Evolutionary conservation across 2,113 vertebrate genomes (phyloP).

Genomic region (Sylvia atricapilla): DNA sequence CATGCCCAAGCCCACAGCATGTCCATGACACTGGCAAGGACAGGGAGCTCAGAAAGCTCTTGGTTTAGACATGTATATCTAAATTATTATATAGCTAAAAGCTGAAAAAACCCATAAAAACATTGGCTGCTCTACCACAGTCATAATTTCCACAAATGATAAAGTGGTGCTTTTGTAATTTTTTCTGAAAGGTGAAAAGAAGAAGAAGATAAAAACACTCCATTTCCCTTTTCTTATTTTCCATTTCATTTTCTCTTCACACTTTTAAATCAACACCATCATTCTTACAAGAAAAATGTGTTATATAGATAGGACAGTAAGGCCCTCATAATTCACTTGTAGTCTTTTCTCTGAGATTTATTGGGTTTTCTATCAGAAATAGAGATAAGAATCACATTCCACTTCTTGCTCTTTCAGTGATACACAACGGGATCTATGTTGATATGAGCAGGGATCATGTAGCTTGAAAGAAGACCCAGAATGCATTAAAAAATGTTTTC

Average conservation of each 20-base stretch:
- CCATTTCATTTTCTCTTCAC: neutral
- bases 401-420: neutral
- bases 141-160: neutral
- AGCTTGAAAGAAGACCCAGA: neutral
- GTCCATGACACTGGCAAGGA: neutral
- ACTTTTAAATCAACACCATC: neutral
- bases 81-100: neutral
- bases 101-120: neutral
- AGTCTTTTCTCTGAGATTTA: constrained; percentile 23
- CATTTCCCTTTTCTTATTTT: neutral
- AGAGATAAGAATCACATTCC: constrained; percentile 37
- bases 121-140: neutral
- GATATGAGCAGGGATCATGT: neutral
- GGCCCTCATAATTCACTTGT: neutral
- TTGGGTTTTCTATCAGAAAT: neutral
- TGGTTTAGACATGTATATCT: neutral
- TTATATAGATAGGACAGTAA: neutral
- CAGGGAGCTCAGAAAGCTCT: neutral
- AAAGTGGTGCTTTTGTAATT: neutral
- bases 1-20: neutral
- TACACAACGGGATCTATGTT: neutral
- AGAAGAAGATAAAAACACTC: neutral
- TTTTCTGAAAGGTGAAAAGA: neutral
- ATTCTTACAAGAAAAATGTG: neutral
- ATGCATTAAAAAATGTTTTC: neutral